Conservation (phyloP, 2,888 invertebrate species). For the Eubasilissa splendida region DNA sequence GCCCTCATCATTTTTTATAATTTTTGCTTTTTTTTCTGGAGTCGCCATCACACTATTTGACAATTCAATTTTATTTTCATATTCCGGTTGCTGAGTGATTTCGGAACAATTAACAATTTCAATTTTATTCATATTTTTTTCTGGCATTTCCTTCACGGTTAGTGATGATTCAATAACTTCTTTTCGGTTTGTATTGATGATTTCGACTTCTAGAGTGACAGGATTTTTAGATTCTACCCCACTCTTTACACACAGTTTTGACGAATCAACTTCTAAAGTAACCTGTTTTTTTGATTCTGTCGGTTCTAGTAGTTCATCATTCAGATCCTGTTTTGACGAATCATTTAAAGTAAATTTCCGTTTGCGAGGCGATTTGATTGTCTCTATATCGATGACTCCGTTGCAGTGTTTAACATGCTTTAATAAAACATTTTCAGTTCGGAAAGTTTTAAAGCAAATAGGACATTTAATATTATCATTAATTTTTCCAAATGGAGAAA, state of each 20-base stretch:
- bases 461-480: slow-evolving; percentile 72
- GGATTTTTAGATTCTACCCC: not conserved
- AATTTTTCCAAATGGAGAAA: slow-evolving; percentile 65
- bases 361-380: slow-evolving; percentile 13
- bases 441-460: slow-evolving; percentile 70
- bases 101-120: not conserved
- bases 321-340: not conserved
- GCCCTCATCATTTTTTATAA: not conserved
- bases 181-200: not conserved
- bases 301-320: not conserved
- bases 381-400: slow-evolving; percentile 61
- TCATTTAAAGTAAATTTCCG: slow-evolving; percentile 1
- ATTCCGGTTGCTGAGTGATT: not conserved
- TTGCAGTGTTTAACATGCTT: slow-evolving; percentile 73
- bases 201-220: not conserved
- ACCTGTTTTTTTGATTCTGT: not conserved
- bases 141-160: not conserved
- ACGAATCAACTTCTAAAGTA: not conserved
- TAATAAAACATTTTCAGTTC: slow-evolving; percentile 71
- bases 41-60: not conserved
- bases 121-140: not conserved
- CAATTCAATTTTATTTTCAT: not conserved
- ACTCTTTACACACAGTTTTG: not conserved
- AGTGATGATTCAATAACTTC: not conserved
- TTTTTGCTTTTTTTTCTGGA: slow-evolving; percentile 4